phyloP scores from a whole-genome alignment of 2,113 vertebrate genomes.

The Ailurus styani region DNA sequence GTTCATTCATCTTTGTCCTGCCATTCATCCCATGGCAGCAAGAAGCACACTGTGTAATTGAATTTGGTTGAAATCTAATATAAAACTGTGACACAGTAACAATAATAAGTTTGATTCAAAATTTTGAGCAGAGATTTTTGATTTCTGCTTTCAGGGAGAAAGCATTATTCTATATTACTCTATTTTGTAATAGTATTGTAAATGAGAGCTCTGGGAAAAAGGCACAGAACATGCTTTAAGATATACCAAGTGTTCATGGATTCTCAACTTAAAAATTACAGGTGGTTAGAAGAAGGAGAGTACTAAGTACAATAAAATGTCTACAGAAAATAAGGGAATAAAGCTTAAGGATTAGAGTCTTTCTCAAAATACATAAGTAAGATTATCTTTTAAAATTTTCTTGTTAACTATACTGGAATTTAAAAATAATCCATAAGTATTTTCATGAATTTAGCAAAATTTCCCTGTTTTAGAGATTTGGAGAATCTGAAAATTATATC shows the following conservation, averaged over 20 bases:
- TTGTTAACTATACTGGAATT: not conserved
- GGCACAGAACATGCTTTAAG: not conserved
- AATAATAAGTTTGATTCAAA: conserved; percentile 69
- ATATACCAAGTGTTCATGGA: not conserved
- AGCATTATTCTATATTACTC: not conserved
- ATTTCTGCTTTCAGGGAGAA: conserved; percentile 31
- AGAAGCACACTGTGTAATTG: conserved; percentile 78
- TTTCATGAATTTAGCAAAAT: not conserved
- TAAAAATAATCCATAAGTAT: not conserved
- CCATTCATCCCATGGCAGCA: conserved; percentile 76
- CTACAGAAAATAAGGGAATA: not conserved
- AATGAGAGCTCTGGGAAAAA: not conserved
- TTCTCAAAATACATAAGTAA: not conserved
- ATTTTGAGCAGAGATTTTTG: conserved; percentile 49
- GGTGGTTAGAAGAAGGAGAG: not conserved
- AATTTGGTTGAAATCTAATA: conserved; percentile 81
- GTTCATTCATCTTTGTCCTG: conserved; percentile 80
- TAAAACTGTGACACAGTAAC: conserved; percentile 65
- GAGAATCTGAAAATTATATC: not conserved
- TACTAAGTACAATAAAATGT: not conserved
- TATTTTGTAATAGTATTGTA: not conserved
- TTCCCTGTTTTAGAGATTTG: not conserved
- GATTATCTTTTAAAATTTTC: not conserved
- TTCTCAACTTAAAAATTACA: not conserved
- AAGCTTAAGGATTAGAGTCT: not conserved